A percentile compares a stretch with the other conserved stretches of the same genome.
Conservation (phyloP, 2,113 vertebrate species). For the Laticauda colubrina region DNA sequence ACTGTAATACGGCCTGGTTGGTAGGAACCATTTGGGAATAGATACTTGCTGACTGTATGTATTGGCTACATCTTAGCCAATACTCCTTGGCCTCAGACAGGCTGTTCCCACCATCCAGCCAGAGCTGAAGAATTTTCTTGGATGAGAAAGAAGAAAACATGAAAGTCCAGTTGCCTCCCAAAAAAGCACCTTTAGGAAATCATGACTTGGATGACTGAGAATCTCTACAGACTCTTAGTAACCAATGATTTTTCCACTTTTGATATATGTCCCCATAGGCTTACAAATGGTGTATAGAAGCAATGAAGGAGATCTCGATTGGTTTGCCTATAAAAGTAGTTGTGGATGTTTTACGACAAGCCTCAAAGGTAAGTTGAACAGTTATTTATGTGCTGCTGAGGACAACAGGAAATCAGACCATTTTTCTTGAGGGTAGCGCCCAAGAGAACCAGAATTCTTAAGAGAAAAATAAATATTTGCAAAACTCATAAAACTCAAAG, state of each 20-base stretch:
- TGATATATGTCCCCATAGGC: conserved; percentile 72
- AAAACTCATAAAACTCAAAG: background rate
- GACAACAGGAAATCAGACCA: background rate
- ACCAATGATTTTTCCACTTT: background rate
- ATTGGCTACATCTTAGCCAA: background rate
- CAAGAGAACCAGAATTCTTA: background rate
- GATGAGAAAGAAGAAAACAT: no score
- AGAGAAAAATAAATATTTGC: background rate
- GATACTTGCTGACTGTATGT: background rate
- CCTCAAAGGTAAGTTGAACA: conserved; percentile 85
- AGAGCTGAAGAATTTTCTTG: no score
- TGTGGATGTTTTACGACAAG: conserved; percentile 96
- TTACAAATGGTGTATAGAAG: conserved; percentile 98
- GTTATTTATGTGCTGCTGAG: background rate
- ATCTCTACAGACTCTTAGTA: background rate
- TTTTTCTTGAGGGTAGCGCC: background rate
- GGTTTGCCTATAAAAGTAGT: conserved; percentile 95
- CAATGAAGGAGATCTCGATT: conserved; percentile 94
- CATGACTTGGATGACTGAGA: no score
- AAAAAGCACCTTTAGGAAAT: no score
- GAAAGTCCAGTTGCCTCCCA: no score
- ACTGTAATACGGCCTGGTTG: background rate
- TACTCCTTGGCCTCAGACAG: background rate
- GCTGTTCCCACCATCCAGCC: background rate
- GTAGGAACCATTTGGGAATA: background rate